phyloP scores from a whole-genome alignment of 2,888 invertebrate genomes.

The Sinelater perroti region DNA sequence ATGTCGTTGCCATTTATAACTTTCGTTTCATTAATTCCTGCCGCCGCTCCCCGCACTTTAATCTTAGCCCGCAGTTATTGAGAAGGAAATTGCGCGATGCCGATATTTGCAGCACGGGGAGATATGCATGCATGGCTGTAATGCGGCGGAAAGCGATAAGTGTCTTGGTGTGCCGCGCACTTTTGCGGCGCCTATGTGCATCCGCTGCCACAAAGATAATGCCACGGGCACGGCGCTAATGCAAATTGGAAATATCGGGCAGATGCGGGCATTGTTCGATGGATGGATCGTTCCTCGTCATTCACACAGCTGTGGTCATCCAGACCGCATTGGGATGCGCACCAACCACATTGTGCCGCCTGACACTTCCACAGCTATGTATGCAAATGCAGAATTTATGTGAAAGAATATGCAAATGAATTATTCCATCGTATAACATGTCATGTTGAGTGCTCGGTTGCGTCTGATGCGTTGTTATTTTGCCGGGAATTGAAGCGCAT shows the following conservation, averaged over 20 bases:
- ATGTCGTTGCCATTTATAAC: neutral
- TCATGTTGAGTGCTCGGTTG: slow-evolving; percentile 36
- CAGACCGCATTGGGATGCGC: slow-evolving; percentile 40
- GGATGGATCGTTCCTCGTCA: slow-evolving; percentile 48
- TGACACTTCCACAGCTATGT: slow-evolving; percentile 46
- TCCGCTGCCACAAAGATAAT: slow-evolving; percentile 23
- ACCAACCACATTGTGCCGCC: slow-evolving; percentile 42
- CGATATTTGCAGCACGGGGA: slow-evolving; percentile 7
- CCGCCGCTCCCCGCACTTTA: neutral
- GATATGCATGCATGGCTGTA: slow-evolving; percentile 18
- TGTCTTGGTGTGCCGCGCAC: slow-evolving; percentile 4
- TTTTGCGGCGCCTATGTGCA: slow-evolving; percentile 6
- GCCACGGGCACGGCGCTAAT: slow-evolving; percentile 29
- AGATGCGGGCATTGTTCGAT: slow-evolving; percentile 42
- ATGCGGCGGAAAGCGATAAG: slow-evolving; percentile 28
- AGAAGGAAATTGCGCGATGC: slow-evolving; percentile 9
- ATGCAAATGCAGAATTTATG: slow-evolving; percentile 50
- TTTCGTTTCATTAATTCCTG: slow-evolving; percentile 6
- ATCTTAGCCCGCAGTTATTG: slow-evolving; percentile 4
- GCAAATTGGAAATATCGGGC: slow-evolving; percentile 48
- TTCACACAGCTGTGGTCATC: slow-evolving; percentile 47
- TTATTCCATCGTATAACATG: slow-evolving; percentile 33
- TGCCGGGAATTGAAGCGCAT: slow-evolving; percentile 30
- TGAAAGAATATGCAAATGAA: slow-evolving; percentile 48
- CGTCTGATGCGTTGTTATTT: slow-evolving; percentile 37